Evolutionary conservation across 2,113 vertebrate species (phyloP).

Genomic region (Erythrocercus mccallii): DNA sequence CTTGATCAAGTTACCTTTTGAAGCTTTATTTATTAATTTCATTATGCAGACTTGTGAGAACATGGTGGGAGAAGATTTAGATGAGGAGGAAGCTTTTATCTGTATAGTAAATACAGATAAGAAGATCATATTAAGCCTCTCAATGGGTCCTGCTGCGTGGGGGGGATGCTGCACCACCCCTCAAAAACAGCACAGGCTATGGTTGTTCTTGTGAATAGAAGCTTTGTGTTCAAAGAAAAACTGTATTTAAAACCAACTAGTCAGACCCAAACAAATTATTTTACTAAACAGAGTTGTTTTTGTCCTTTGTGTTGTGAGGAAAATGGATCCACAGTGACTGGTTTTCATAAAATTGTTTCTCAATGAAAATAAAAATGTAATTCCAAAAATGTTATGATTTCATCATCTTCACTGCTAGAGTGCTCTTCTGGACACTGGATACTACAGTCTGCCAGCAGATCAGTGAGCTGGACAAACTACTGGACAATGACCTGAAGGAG

Average conservation of each 20-base stretch:
- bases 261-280: slow-evolving; percentile 20
- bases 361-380: neutral
- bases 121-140: slow-evolving; percentile 30
- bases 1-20: neutral
- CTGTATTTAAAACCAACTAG: neutral
- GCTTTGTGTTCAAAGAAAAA: slow-evolving; percentile 14
- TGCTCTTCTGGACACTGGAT: neutral
- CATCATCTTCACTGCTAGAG: neutral
- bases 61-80: neutral
- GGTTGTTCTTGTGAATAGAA: neutral
- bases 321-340: neutral
- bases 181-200: neutral
- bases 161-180: neutral
- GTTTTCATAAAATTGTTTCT: slow-evolving; percentile 6
- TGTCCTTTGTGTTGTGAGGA: neutral
- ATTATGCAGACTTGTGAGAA: slow-evolving; percentile 40
- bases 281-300: neutral
- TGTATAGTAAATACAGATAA: slow-evolving; percentile 12
- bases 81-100: slow-evolving; percentile 1
- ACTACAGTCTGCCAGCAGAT: neutral
- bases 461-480: neutral
- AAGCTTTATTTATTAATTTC: slow-evolving; percentile 39
- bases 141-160: neutral
- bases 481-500: slow-evolving; percentile 23
- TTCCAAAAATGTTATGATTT: neutral